phyloP scores from a whole-genome alignment of 1,140 invertebrate species.

The Cryptotermes secundus region DNA sequence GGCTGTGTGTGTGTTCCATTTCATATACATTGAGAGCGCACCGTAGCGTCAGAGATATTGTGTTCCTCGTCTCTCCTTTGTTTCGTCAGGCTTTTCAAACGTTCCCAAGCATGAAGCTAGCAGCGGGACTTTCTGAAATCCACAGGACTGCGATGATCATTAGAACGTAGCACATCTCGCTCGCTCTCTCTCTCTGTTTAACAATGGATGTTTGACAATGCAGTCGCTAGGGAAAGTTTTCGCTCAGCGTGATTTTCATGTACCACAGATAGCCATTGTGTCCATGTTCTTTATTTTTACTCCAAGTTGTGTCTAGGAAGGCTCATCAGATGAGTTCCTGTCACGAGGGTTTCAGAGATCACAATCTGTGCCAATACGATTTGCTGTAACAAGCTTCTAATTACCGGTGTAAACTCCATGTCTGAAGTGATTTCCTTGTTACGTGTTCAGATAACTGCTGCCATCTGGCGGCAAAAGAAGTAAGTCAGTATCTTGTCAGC shows the following conservation, averaged over 20 bases:
- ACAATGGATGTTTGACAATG: conserved; percentile 9
- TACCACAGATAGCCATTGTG: neutral
- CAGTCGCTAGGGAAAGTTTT: neutral
- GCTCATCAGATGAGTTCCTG: neutral
- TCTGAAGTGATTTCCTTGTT: too few relatives aligned
- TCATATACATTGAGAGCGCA: neutral
- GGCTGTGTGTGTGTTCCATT: neutral
- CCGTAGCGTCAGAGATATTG: neutral
- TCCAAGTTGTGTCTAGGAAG: neutral
- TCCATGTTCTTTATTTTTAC: neutral
- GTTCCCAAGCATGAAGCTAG: conserved; percentile 2
- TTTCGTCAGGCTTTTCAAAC: neutral
- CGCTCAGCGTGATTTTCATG: neutral
- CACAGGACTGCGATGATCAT: neutral
- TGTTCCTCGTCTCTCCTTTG: neutral
- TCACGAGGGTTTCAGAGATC: neutral
- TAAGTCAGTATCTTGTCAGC: too few relatives aligned
- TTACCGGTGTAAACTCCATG: neutral
- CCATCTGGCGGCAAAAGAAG: too few relatives aligned
- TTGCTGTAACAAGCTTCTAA: neutral
- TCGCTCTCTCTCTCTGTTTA: neutral
- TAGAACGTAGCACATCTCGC: neutral
- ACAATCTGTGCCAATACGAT: neutral
- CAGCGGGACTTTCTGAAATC: neutral
- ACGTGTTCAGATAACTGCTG: too few relatives aligned